Base-by-base conservation (phyloP, 2,888 invertebrate species). In the Drepana falcataria region DNA sequence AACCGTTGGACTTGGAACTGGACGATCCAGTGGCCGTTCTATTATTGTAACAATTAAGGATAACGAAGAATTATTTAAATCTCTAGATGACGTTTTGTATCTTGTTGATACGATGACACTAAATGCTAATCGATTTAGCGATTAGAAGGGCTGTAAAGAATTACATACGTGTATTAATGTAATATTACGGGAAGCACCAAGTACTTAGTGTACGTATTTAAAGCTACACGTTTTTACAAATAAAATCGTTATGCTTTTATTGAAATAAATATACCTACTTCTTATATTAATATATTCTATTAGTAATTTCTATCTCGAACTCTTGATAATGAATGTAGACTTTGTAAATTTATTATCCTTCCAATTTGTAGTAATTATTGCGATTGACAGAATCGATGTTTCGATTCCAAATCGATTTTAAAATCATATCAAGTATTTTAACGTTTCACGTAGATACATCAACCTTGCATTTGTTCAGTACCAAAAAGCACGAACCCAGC, bases 391-490 rank as follows among this genome's bases (percentile, higher is more conserved):
- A 34, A 48, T 40, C 40, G 37, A 35, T 40, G 48, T 53, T 34
- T 48, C 53, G 48, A 53, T 52, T 53, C 48, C 33, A 48, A 40
- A 53, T 48, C 59, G 48, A 53, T 47, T 48, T 53, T n/a, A 35
- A 44, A 47, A 9, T n/a, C 55, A 52, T 59, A 55, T 35, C 53
- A 56, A 41, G 49, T 40, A 48, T 47, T 53, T 53, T 52, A 35
- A 47, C 69, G 70, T 65, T 65, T 68, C 79, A 71, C 64, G 73
- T 85, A 87, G 87, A 71, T 78, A 75, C 88, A 87, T 87, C 73
- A 85, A 82, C 79, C 73, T 74, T 87, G 88, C 89, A 88, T 88
- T 89, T 86, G 88, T 89, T 89, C 81, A 80, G 68, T 83, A 87
- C 84, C 81, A 87, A 87, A 86, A 79, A 83, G 87, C 90, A 89